A percentile compares a stretch with the other conserved stretches of the same genome.
phyloP scores from a whole-genome alignment of 1,140 invertebrate genomes.

The Meloidogyne hapla region DNA sequence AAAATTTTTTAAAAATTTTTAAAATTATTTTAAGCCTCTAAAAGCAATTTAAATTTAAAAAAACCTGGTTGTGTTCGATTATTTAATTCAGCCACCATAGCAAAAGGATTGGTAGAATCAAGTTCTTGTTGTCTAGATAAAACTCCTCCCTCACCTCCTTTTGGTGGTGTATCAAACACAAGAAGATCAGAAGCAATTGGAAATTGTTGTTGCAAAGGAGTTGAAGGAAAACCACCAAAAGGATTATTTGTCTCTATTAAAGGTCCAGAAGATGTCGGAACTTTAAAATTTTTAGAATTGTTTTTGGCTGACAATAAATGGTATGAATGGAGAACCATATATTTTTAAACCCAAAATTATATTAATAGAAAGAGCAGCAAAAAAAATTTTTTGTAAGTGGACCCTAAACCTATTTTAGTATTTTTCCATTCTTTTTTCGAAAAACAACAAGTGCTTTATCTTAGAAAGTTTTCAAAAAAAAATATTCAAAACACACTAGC shows the following conservation, averaged over 20 bases:
- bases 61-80: slow-evolving; percentile 27
- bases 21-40: neutral
- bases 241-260: slow-evolving; percentile 28
- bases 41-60: neutral
- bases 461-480: too few species aligned
- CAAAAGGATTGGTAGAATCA: slow-evolving; percentile 40
- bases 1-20: neutral
- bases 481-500: too few species aligned
- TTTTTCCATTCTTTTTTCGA: too few species aligned
- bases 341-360: too few species aligned
- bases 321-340: too few species aligned
- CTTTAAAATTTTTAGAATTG: slow-evolving; percentile 23
- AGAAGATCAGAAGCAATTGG: slow-evolving; percentile 20
- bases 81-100: slow-evolving; percentile 27
- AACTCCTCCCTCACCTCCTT: neutral
- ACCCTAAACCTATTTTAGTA: too few species aligned
- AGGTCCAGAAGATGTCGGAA: slow-evolving; percentile 44
- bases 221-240: slow-evolving; percentile 12
- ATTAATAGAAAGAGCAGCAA: too few species aligned
- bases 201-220: neutral
- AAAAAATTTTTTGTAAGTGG: too few species aligned
- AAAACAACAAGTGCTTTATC: too few species aligned
- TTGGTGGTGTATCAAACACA: slow-evolving; percentile 35
- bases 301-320: too few species aligned
- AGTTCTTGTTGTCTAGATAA: slow-evolving; percentile 4